Percentiles rank a stretch among this genome's conserved stretches.
Conservation (phyloP, 2,797 vertebrate genomes). For the Pipistrellus pygmaeus region DNA sequence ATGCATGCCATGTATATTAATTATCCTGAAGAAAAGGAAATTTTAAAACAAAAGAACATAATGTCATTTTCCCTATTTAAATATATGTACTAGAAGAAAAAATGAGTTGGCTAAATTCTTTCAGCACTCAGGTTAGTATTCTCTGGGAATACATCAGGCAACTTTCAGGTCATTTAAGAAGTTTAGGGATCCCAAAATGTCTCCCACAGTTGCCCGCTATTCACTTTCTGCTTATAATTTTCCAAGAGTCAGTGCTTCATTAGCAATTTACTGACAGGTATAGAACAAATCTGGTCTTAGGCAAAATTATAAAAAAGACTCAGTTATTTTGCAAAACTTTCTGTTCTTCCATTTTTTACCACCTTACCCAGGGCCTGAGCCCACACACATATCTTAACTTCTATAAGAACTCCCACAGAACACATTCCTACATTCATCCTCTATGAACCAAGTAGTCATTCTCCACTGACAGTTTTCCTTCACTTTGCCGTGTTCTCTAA, state of each 20-base stretch:
- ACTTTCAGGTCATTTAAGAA: not conserved
- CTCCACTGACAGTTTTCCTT: not conserved
- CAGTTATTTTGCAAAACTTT: not conserved
- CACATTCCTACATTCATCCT: not conserved
- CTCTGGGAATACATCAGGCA: not conserved
- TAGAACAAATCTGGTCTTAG: not conserved
- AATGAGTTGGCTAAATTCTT: not conserved
- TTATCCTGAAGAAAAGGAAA: not conserved
- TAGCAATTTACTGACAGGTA: not conserved
- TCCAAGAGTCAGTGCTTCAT: not conserved
- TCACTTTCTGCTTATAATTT: not conserved
- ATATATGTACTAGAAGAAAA: not conserved
- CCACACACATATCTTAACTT: not conserved
- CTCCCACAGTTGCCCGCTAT: not conserved
- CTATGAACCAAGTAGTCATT: not conserved
- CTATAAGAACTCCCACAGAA: not conserved
- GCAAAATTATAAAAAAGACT: slow-evolving; percentile 4
- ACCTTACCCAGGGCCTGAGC: not conserved
- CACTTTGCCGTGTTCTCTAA: not conserved
- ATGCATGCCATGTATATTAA: not conserved
- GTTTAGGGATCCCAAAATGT: not conserved
- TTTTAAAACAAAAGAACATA: slow-evolving; percentile 25
- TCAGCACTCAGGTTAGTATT: not conserved
- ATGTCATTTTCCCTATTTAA: not conserved
- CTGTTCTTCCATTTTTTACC: not conserved